Percentiles rank a stretch among this genome's conserved stretches.
Conservation (phyloP, 1,140 invertebrate genomes). For the Cotesia vestalis region DNA sequence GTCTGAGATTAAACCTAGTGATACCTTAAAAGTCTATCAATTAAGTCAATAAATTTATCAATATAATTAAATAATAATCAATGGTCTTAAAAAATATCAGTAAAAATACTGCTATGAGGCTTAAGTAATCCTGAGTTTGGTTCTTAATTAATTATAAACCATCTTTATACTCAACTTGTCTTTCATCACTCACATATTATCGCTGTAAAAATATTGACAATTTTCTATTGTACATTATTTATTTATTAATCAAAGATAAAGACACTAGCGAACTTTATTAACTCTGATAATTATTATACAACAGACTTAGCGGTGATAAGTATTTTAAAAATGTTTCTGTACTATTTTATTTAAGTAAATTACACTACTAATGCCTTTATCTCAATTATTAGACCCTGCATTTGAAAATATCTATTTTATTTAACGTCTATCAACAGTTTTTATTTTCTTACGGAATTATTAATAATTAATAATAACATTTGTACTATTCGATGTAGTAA, state of each 20-base stretch:
- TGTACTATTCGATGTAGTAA: conserved; percentile 20
- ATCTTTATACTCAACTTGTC: neutral
- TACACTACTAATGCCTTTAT: too few relatives aligned
- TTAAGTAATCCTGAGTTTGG: conserved; percentile 29
- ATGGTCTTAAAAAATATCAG: neutral
- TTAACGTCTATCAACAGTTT: too few relatives aligned
- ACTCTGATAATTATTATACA: too few relatives aligned
- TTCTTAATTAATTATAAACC: conserved; percentile 18
- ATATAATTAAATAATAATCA: neutral
- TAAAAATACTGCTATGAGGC: conserved; percentile 27
- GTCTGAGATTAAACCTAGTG: neutral
- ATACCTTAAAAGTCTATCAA: neutral
- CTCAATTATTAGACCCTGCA: too few relatives aligned
- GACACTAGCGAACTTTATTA: too few relatives aligned
- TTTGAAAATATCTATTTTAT: too few relatives aligned
- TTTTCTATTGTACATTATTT: neutral
- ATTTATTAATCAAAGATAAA: neutral
- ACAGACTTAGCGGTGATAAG: too few relatives aligned
- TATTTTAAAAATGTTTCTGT: too few relatives aligned
- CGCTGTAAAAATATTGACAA: neutral
- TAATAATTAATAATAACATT: conserved; percentile 7
- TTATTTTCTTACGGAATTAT: neutral
- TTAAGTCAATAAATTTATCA: neutral
- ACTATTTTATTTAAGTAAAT: too few relatives aligned
- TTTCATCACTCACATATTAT: conserved; percentile 7